Evolutionary conservation across 53 echinoderm and acorn worm genomes (phyloP).

Genomic region (Paelopatides confundens): DNA sequence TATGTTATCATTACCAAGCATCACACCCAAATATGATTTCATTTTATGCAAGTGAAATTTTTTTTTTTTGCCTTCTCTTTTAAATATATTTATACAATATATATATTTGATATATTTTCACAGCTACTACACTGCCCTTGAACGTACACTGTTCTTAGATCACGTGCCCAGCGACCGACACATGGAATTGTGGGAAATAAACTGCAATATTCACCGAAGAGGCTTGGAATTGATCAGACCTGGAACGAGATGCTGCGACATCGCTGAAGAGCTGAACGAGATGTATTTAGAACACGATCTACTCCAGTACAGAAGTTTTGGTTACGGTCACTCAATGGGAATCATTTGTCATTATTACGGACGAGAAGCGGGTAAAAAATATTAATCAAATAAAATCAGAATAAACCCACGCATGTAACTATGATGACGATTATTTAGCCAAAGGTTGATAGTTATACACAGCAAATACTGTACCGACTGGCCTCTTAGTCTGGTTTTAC

Average conservation of each 20-base stretch:
- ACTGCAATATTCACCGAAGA: slow-evolving; percentile 81
- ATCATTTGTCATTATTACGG: slow-evolving; percentile 86
- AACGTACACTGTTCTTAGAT: slow-evolving; percentile 87
- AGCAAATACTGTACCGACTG: too few relatives aligned
- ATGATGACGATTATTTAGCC: too few relatives aligned
- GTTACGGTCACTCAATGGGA: slow-evolving; percentile 94
- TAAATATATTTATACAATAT: not conserved
- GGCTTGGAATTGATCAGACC: slow-evolving; percentile 85
- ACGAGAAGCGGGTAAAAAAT: slow-evolving; percentile 84
- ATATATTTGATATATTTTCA: not conserved
- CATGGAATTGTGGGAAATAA: slow-evolving; percentile 81
- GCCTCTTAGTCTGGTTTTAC: too few relatives aligned
- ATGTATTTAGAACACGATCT: slow-evolving; percentile 72
- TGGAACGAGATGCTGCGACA: slow-evolving; percentile 81
- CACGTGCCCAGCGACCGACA: slow-evolving; percentile 78
- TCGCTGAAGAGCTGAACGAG: slow-evolving; percentile 85
- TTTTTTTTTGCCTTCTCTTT: not conserved
- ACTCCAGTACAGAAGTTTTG: slow-evolving; percentile 84
- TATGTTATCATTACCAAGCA: too few relatives aligned
- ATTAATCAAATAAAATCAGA: too few relatives aligned
- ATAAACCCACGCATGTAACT: too few relatives aligned
- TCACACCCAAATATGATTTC: not conserved
- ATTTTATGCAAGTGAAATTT: not conserved
- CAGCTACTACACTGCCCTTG: slow-evolving; percentile 91
- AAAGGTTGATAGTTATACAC: too few relatives aligned